Conservation (phyloP, 2,797 vertebrate genomes). For the Hydrolagus colliei region DNA sequence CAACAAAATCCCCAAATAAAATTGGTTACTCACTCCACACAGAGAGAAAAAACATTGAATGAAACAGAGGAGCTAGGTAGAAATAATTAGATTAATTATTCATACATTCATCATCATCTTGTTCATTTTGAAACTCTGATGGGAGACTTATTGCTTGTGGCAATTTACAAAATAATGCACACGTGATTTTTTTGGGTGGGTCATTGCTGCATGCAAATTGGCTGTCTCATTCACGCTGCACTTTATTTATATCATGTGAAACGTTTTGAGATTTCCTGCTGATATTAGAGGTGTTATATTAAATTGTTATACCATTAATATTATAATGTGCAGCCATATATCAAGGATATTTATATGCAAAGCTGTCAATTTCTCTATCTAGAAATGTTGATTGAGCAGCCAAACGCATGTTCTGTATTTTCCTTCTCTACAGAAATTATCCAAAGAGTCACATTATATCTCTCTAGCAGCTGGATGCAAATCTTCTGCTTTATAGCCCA, state of each 20-base stretch:
- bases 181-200: background rate
- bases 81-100: too few relatives aligned
- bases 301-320: too few relatives aligned
- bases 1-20: too few relatives aligned
- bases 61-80: too few relatives aligned
- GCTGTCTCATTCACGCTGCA: too few relatives aligned
- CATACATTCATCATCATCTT: too few relatives aligned
- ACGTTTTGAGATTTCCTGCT: background rate
- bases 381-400: background rate
- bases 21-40: too few relatives aligned
- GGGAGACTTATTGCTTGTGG: background rate
- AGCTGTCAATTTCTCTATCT: background rate
- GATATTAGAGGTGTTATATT: background rate
- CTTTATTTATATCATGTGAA: too few relatives aligned
- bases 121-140: background rate
- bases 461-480: background rate
- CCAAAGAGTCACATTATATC: background rate
- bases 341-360: background rate
- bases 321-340: too few relatives aligned
- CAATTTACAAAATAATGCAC: background rate
- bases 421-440: background rate
- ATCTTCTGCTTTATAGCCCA: background rate
- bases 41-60: too few relatives aligned
- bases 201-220: too few relatives aligned
- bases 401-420: conserved; percentile 4